Evolutionary conservation across 2,888 invertebrate genomes (phyloP).

Genomic region (Eulithis testata): DNA sequence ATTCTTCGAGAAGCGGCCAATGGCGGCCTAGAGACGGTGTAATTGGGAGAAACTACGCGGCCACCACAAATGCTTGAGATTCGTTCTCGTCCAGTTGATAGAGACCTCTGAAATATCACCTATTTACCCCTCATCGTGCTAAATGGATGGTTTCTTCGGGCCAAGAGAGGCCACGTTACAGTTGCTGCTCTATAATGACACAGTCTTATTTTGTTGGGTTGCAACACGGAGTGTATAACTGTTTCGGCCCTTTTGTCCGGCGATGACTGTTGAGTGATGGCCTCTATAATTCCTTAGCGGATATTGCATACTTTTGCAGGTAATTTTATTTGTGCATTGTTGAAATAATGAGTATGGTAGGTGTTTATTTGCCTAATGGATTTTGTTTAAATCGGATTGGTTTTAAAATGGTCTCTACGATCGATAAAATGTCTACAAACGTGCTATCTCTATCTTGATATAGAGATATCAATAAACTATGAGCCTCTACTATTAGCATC

Average conservation of each 20-base stretch:
- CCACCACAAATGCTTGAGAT: constrained; percentile 78
- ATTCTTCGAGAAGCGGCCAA: constrained; percentile 77
- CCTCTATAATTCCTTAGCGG: constrained; percentile 58
- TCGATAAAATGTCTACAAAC: neutral
- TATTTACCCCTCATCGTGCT: constrained; percentile 42
- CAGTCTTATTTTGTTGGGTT: constrained; percentile 59
- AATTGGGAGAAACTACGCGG: constrained; percentile 82
- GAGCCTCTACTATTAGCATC: constrained; percentile 23
- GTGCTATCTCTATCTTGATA: constrained; percentile 16
- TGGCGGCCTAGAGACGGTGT: constrained; percentile 78
- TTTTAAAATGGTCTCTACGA: neutral
- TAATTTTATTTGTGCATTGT: constrained; percentile 49
- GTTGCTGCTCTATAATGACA: constrained; percentile 71
- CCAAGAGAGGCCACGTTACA: constrained; percentile 55
- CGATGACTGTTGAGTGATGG: constrained; percentile 71
- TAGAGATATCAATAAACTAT: constrained; percentile 24
- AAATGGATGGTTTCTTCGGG: constrained; percentile 43
- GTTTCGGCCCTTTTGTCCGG: constrained; percentile 76
- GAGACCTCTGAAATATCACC: constrained; percentile 62
- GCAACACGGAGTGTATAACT: constrained; percentile 68
- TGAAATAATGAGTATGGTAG: constrained; percentile 19
- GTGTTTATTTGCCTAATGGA: constrained; percentile 20
- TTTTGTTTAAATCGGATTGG: neutral
- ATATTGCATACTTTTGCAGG: constrained; percentile 61
- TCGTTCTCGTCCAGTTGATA: constrained; percentile 60